Evolutionary conservation across 2,797 vertebrate genomes (phyloP), one percentile per base, ranked within the genome.

Genomic region (Poeciliopsis turneri): DNA sequence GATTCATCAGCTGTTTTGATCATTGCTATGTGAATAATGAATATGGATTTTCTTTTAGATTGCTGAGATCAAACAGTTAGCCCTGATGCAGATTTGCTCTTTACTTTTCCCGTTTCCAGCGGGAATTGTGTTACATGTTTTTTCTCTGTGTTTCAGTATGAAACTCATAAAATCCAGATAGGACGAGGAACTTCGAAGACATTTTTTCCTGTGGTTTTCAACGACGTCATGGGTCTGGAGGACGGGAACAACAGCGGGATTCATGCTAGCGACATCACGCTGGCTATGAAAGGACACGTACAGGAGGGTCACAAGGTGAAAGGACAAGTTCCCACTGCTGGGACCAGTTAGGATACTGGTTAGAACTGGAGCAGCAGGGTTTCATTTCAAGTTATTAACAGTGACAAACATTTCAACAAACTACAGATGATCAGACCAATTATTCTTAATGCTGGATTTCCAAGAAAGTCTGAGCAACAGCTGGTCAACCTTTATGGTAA

Each of bases 171-270:
- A 59, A 59, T 74, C 23, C 16, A 7, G 2, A 12, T 23, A 13
- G 71, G 71, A 72, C 46, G 39, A 43, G 53, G 73, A 74, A 57
- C 5, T 39, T 45, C 73, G 10, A 59, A 45, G 53, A 72, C 30
- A 3, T 59, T 43, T 41, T 59, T 43, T 33, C 73, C 73, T 74
- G 13, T 74, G 51, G 73, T 59, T 16, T 85, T 87, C 28, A 87
- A 75, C 41, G 82, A 89, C 61, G 15, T 78, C 33, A 87, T 86
- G 85, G 85, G 83, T 46, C 45, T 87, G 64, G 82, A 87, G 36
- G 66, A 77, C 0, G 75, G 75, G 2, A 30, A n/a, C 1, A 4
- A 23, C 20, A 6, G 64, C 28, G 75, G 78, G n/a, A 28, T 79
- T 41, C 61, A n/a, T 9, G 12, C 39, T 28, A 55, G 84, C 0